Base-by-base conservation (phyloP, 1,140 invertebrate genomes). In the Heliconius nattereri region DNA sequence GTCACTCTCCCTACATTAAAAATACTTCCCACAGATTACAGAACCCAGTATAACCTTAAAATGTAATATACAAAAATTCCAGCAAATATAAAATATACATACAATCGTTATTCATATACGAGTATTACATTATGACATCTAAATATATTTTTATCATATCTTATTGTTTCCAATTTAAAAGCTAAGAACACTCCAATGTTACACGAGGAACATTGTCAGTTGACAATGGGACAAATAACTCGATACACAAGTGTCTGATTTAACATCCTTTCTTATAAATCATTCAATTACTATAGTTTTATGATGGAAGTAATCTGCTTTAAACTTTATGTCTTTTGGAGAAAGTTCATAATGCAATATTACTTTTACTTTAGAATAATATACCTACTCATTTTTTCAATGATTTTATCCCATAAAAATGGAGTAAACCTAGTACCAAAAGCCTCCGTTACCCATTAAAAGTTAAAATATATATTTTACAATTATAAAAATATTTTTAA, bases 241-340 rank as follows among this genome's bases (percentile, higher is more conserved):
- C 60, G 26, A 23, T 66, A 66, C 13, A 29, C 60, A 66, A 66
- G 60, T 6, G 11, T 29, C 23, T 13, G 5, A 66, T 66, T 66
- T 26, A 9, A 66, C 60, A 66, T 66, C 60, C 60, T 66, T 66
- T 66, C 60, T 66, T 66, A 26, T 26, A 66, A 66, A 66, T 66
- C 60, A 26, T 66, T 66, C 23, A 66, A 66, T 66, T 66, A 29
- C 26, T 66, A 16, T 66, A 26, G 13, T 26, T 66, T 13, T 66
- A 29, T 66, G 9, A 66, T 29, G 11, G 23, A 5, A 66, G 29
- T 29, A 26, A 26, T 3, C 9, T 7, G 23, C 29, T 66, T 66
- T 66, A 13, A 57, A 23, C 54, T 57, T 66, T 66, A 66, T 66
- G 5, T 16, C 23, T 57, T 57, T 26, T 11, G 11, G 1, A 66